Percentiles rank a stretch among this genome's conserved stretches.
Evolutionary conservation across 1,140 invertebrate species (phyloP).

Genomic region (Drosophila watanabei): DNA sequence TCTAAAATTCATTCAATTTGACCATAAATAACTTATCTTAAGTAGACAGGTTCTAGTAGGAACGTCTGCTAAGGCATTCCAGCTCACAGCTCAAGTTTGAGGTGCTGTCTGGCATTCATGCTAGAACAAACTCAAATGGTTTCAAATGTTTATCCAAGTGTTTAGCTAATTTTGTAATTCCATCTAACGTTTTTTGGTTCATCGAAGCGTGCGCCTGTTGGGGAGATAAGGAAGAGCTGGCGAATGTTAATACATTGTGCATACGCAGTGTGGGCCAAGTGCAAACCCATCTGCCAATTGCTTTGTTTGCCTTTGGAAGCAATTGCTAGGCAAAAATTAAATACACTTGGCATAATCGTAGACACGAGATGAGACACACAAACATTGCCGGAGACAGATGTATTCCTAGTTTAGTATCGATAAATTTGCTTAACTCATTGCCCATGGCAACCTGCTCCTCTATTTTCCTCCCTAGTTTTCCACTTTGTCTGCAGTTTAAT

Average conservation of each 20-base stretch:
- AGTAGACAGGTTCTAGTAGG: background rate
- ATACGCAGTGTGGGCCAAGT: conserved; percentile 37
- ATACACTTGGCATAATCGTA: conserved; percentile 60
- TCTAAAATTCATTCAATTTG: background rate
- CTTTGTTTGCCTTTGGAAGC: conserved; percentile 51
- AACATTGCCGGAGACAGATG: conserved; percentile 15
- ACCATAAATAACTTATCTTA: background rate
- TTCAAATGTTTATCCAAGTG: conserved; percentile 42
- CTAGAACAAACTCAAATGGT: conserved; percentile 16
- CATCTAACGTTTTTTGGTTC: conserved; percentile 35
- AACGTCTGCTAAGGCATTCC: background rate
- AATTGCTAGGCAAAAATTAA: conserved; percentile 57
- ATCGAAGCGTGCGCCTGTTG: conserved; percentile 42
- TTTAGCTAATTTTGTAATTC: conserved; percentile 49
- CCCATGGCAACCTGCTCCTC: conserved; percentile 26
- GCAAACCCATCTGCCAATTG: conserved; percentile 9
- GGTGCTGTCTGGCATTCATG: conserved; percentile 16
- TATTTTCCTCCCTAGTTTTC: background rate
- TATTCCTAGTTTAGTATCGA: conserved; percentile 26
- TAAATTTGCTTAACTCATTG: conserved; percentile 11
- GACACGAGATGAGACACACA: conserved; percentile 10
- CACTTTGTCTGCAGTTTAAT: conserved; percentile 38
- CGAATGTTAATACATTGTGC: conserved; percentile 50
- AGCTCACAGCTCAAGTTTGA: background rate
- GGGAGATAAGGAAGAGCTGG: conserved; percentile 43